A percentile compares a stretch with the other conserved stretches of the same genome.
Conservation (phyloP, 2,888 invertebrate genomes). For the Drosophila vallismaia region DNA sequence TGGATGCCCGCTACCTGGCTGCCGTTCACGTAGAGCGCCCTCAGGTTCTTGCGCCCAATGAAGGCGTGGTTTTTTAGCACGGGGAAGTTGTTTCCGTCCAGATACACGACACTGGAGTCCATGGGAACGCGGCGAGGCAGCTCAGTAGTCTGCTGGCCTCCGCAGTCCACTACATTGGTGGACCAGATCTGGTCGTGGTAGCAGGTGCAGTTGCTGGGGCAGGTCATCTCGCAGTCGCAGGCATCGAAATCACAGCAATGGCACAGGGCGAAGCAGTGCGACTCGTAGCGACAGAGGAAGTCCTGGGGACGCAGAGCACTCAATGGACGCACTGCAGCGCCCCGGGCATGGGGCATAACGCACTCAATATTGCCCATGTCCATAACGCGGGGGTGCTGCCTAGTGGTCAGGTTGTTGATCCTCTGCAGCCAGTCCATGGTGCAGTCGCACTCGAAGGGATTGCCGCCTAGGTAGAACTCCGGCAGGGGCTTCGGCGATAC, state of each 20-base stretch:
- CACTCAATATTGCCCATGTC: conserved; percentile 95
- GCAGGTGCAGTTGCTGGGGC: conserved; percentile 96
- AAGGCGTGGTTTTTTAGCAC: conserved; percentile 95
- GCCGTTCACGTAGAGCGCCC: conserved; percentile 92
- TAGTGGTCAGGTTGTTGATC: conserved; percentile 93
- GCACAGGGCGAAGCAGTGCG: conserved; percentile 97
- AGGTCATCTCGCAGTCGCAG: conserved; percentile 98
- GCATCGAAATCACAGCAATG: conserved; percentile 98
- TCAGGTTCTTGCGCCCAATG: conserved; percentile 95
- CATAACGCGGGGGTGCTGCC: conserved; percentile 95
- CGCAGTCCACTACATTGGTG: conserved; percentile 96
- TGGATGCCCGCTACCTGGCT: conserved; percentile 94
- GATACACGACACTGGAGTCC: conserved; percentile 96
- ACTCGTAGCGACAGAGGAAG: conserved; percentile 96
- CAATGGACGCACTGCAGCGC: conserved; percentile 91
- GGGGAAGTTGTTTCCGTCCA: conserved; percentile 95
- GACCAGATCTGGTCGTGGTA: conserved; percentile 97
- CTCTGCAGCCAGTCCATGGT: conserved; percentile 97
- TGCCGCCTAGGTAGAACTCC: conserved; percentile 95
- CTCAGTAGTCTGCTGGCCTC: conserved; percentile 90
- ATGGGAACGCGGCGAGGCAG: conserved; percentile 95
- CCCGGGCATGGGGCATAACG: conserved; percentile 93
- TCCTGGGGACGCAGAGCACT: conserved; percentile 92
- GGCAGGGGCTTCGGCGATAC: conserved; percentile 88
- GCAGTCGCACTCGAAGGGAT: conserved; percentile 97